phyloP scores from a whole-genome alignment of 2,888 invertebrate species.

The Plebejus melissa region DNA sequence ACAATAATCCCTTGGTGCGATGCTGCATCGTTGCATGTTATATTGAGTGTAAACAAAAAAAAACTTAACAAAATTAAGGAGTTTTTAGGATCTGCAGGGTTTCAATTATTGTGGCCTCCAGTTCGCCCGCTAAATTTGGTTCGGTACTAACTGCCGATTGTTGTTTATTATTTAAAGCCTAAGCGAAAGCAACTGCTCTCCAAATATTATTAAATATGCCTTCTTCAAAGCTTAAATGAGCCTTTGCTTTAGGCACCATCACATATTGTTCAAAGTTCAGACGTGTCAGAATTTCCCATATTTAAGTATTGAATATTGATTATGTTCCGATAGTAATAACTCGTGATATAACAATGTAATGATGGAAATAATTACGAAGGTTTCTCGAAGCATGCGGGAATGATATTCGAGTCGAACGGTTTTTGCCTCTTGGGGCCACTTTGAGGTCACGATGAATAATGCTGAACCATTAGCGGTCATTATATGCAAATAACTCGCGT shows the following conservation, averaged over 20 bases:
- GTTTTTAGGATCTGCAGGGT: background rate
- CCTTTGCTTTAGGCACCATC: background rate
- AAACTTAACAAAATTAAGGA: background rate
- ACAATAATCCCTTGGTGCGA: background rate
- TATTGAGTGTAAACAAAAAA: background rate
- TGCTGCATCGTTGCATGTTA: no score
- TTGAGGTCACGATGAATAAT: constrained; percentile 73
- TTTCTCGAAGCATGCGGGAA: constrained; percentile 34
- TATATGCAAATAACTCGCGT: constrained; percentile 73
- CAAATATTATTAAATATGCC: background rate
- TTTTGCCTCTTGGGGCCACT: constrained; percentile 50
- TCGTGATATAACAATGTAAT: constrained; percentile 16
- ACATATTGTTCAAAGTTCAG: background rate
- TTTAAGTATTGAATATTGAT: background rate
- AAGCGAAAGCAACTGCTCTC: background rate
- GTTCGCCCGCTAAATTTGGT: background rate
- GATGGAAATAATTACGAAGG: constrained; percentile 28
- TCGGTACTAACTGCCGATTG: background rate
- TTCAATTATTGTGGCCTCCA: background rate
- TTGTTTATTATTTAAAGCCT: background rate
- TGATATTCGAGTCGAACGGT: constrained; percentile 55
- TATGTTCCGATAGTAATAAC: background rate
- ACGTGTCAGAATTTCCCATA: background rate
- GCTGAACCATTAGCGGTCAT: constrained; percentile 70
- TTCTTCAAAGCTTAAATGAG: background rate